Conservation (phyloP, 2,113 vertebrate species). For the Rhinichthys klamathensis region DNA sequence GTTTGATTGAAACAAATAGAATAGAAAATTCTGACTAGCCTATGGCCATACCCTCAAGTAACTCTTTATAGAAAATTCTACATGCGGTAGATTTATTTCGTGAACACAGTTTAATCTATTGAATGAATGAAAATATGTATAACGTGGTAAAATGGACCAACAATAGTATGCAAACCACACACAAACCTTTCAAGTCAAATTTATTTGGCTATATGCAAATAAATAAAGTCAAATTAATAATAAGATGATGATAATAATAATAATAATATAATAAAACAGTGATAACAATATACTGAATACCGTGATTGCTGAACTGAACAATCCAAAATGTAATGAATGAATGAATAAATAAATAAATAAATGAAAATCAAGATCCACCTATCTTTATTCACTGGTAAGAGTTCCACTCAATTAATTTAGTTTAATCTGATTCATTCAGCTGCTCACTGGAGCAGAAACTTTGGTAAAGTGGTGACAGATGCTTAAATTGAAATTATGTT, state of each 20-base stretch:
- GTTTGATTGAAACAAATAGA: background rate
- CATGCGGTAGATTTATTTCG: background rate
- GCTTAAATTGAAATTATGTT: background rate
- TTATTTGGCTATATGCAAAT: no score
- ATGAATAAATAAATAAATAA: no score
- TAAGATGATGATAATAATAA: no score
- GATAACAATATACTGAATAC: no score
- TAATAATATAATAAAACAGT: no score
- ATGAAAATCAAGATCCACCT: background rate
- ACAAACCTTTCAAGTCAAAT: background rate
- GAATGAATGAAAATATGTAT: background rate
- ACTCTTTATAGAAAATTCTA: background rate
- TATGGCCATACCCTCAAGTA: background rate
- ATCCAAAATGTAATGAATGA: background rate
- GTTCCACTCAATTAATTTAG: background rate
- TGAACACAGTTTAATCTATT: background rate
- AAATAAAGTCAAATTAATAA: no score
- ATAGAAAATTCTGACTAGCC: background rate
- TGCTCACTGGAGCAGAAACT: background rate
- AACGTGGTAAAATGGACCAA: background rate
- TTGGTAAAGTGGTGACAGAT: background rate
- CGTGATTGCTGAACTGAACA: background rate
- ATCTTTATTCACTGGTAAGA: no score
- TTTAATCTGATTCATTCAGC: background rate
- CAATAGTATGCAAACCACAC: background rate